Conservation (phyloP, 2,113 vertebrate species). For the Varanus salvator region DNA sequence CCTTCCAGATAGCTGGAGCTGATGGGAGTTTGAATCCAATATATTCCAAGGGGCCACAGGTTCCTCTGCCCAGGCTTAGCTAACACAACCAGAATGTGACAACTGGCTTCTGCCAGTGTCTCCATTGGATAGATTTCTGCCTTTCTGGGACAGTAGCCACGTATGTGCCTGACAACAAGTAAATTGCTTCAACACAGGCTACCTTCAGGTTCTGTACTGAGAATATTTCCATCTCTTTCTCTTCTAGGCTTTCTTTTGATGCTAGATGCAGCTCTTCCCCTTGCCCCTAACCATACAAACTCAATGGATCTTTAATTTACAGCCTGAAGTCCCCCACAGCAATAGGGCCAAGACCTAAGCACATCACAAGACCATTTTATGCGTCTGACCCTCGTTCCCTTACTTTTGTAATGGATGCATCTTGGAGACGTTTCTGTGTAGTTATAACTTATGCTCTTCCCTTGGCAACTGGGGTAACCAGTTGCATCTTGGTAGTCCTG, state of each 20-base stretch:
- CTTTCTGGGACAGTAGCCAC: not conserved
- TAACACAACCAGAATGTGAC: not conserved
- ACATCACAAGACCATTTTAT: not conserved
- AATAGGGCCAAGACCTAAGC: not conserved
- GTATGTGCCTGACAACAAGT: not conserved
- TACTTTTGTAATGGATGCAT: not conserved
- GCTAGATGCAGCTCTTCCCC: slow-evolving; percentile 36
- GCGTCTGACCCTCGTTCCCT: too few relatives aligned
- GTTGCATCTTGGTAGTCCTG: not conserved
- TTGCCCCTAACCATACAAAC: not conserved
- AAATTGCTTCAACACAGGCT: rapidly evolving
- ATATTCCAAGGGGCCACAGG: not conserved
- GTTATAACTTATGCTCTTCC: not conserved
- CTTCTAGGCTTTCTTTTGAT: slow-evolving; percentile 9
- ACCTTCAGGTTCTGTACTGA: rapidly evolving
- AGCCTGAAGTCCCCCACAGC: not conserved
- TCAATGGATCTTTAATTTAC: not conserved
- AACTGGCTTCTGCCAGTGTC: too few relatives aligned
- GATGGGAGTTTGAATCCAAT: not conserved
- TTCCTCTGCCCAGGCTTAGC: not conserved
- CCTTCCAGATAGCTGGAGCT: not conserved
- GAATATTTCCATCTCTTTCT: slow-evolving; percentile 15
- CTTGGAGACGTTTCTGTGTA: not conserved
- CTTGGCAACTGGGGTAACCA: not conserved
- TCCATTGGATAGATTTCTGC: not conserved